These are phyloP conservation scores for Typhlomys cinereus DNA, from an alignment of 2,113 vertebrate genomes.

Conservation along the genomic window DNA sequence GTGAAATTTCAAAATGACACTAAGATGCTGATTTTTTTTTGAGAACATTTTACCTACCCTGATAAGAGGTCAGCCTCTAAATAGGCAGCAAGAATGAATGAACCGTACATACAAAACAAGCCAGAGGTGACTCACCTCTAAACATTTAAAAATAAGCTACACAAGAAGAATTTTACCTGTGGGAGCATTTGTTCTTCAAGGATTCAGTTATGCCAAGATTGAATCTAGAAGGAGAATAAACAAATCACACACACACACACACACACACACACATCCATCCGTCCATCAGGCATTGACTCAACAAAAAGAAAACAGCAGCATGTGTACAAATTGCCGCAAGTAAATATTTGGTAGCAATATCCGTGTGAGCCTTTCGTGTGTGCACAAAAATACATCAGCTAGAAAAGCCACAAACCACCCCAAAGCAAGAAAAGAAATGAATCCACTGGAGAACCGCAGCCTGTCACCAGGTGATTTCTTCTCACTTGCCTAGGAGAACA, in stretches of 20 bases:
- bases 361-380: constrained; percentile 52
- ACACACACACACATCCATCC: no score
- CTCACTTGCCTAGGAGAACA: constrained; percentile 72
- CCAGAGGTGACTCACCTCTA: constrained; percentile 54
- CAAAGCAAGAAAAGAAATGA: not conserved
- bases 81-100: constrained; percentile 67
- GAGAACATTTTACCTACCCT: constrained; percentile 74
- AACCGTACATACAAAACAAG: constrained; percentile 67
- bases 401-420: no score
- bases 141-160: constrained; percentile 68
- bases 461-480: constrained; percentile 69
- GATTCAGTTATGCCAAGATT: constrained; percentile 27
- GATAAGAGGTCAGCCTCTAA: constrained; percentile 73
- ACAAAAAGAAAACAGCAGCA: constrained; percentile 54
- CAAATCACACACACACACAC: not conserved
- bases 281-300: constrained; percentile 54
- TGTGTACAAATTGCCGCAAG: constrained; percentile 39
- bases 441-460: constrained; percentile 49
- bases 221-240: constrained; percentile 53
- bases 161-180: constrained; percentile 52
- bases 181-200: constrained; percentile 6
- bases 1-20: constrained; percentile 72
- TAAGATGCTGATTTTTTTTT: constrained; percentile 71
- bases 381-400: constrained; percentile 57
- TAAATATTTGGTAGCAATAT: constrained; percentile 24